Conservation (phyloP, 2,113 vertebrate genomes). For the Xyliphius kryptos region DNA sequence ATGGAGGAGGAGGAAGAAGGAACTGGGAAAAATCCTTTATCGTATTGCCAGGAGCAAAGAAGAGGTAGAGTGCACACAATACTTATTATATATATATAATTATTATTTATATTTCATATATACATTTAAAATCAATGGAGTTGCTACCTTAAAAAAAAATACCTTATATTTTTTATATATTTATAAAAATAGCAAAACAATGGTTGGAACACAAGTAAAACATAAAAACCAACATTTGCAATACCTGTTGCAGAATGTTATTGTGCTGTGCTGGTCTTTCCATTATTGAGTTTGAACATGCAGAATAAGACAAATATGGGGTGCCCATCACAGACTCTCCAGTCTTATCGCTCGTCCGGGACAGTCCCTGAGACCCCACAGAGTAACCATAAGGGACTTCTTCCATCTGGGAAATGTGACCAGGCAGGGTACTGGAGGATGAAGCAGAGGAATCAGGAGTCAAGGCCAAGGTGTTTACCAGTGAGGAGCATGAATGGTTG, state of each 20-base stretch:
- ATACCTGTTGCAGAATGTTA: slow-evolving; percentile 54
- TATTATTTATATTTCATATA: too few species aligned
- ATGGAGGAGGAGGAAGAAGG: slow-evolving; percentile 52
- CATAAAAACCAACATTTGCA: too few species aligned
- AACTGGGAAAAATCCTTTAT: slow-evolving; percentile 58
- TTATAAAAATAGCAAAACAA: too few species aligned
- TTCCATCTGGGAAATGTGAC: slow-evolving; percentile 54
- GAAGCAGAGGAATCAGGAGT: slow-evolving; percentile 36
- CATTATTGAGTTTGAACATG: slow-evolving; percentile 42
- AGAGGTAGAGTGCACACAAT: too few species aligned
- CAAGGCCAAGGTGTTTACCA: slow-evolving; percentile 30
- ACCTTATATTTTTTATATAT: too few species aligned
- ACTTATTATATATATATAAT: too few species aligned
- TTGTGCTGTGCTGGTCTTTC: slow-evolving; percentile 45
- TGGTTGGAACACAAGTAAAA: too few species aligned
- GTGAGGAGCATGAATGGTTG: slow-evolving; percentile 23
- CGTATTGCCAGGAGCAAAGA: neutral
- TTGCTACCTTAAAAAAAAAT: too few species aligned
- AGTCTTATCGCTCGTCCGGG: slow-evolving; percentile 43
- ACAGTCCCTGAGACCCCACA: slow-evolving; percentile 39
- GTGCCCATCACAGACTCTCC: slow-evolving; percentile 59
- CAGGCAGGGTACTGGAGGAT: neutral
- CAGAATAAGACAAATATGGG: slow-evolving; percentile 55
- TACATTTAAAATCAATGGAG: too few species aligned
- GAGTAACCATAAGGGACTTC: slow-evolving; percentile 48